Conservation (phyloP, 2,113 vertebrate genomes). For the Misgurnus anguillicaudatus region DNA sequence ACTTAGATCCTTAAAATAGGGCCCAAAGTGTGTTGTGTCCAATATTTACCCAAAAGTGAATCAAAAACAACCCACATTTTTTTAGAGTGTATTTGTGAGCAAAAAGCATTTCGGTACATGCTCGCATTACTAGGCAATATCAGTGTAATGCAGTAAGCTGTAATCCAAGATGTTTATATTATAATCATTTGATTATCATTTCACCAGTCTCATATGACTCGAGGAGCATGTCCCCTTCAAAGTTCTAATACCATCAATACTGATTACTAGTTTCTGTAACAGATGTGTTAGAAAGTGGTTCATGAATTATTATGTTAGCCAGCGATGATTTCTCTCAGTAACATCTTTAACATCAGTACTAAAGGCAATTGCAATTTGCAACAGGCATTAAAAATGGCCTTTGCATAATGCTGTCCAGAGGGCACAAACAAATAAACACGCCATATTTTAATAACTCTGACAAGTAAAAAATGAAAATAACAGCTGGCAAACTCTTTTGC, state of each 20-base stretch:
- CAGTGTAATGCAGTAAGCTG: neutral
- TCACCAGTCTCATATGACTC: neutral
- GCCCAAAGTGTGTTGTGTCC: no score
- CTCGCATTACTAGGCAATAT: no score
- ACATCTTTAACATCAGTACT: conserved; percentile 7
- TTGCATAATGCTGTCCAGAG: neutral
- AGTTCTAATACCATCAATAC: neutral
- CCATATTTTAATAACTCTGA: neutral
- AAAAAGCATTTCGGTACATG: no score
- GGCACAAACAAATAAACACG: conserved; percentile 23
- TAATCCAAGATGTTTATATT: neutral
- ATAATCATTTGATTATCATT: neutral
- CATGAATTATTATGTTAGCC: neutral
- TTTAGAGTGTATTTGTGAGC: no score
- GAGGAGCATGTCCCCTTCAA: no score
- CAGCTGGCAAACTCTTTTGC: neutral
- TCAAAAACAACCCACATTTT: no score
- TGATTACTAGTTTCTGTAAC: neutral
- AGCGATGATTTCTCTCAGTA: neutral
- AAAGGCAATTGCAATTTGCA: conserved; percentile 8
- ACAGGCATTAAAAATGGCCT: neutral
- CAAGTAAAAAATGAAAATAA: neutral
- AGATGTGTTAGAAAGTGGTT: neutral
- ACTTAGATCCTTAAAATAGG: no score
- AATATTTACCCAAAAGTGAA: no score